phyloP scores from a whole-genome alignment of 2,888 invertebrate genomes.

The Polymixis flavicincta region DNA sequence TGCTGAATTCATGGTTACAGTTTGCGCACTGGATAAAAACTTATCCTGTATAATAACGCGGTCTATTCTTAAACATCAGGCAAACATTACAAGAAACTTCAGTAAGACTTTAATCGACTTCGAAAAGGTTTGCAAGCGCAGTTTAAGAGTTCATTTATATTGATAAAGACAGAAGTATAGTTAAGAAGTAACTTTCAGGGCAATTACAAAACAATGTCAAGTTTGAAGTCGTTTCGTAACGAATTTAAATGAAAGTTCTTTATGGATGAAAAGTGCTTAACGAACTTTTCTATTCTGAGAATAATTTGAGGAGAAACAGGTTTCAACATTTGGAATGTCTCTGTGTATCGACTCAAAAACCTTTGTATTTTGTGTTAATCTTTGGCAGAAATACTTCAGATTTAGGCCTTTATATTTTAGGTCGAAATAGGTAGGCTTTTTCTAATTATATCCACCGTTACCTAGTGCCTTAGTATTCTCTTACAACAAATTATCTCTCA shows the following conservation, averaged over 20 bases:
- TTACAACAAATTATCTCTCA: background rate
- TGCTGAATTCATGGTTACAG: no score
- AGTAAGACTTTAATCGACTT: background rate
- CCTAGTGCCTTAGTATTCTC: no score
- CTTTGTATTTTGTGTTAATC: background rate
- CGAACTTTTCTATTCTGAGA: background rate
- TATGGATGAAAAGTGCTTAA: background rate
- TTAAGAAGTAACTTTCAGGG: slow-evolving; percentile 18
- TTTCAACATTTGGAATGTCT: slow-evolving; percentile 2
- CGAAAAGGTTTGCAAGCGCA: background rate
- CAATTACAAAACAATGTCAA: slow-evolving; percentile 12
- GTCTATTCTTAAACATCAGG: no score
- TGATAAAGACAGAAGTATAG: slow-evolving; percentile 7
- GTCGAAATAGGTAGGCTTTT: background rate
- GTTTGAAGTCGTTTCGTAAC: slow-evolving; percentile 1
- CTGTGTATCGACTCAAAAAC: slow-evolving; percentile 1
- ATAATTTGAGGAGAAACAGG: background rate
- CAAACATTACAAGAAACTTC: background rate
- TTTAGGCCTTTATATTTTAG: background rate
- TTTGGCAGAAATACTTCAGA: slow-evolving; percentile 5
- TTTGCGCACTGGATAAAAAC: no score
- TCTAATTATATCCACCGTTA: background rate
- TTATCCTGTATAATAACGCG: no score
- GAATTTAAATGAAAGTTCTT: slow-evolving; percentile 20
- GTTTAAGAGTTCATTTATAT: slow-evolving; percentile 17